phyloP scores from a whole-genome alignment of 2,797 vertebrate genomes.

The Naso thynnoides region DNA sequence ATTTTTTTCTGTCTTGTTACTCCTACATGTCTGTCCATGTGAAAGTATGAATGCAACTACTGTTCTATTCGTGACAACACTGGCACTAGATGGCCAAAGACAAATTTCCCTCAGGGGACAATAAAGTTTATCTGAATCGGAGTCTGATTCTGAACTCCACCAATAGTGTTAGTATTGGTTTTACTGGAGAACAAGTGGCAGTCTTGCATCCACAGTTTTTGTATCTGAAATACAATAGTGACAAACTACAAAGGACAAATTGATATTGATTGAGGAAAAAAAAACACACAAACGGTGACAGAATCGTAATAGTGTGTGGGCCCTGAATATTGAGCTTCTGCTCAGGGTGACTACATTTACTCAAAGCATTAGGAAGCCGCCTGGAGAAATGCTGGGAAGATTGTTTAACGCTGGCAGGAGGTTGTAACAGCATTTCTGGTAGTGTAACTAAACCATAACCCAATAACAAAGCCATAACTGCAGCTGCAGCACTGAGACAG shows the following conservation, averaged over 20 bases:
- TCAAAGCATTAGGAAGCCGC: constrained; percentile 67
- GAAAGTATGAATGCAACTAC: too few species aligned
- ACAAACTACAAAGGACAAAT: constrained; percentile 55
- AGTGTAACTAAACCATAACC: constrained; percentile 77
- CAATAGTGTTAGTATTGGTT: not conserved
- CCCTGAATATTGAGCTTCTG: constrained; percentile 70
- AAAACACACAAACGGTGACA: constrained; percentile 34
- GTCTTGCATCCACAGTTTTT: constrained; percentile 22
- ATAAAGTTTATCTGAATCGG: too few species aligned
- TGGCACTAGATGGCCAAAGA: too few species aligned
- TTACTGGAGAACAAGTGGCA: constrained; percentile 5
- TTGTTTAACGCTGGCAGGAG: constrained; percentile 70
- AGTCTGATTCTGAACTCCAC: too few species aligned
- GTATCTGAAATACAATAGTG: constrained; percentile 29
- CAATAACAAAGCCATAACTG: constrained; percentile 80
- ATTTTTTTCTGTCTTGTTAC: too few species aligned
- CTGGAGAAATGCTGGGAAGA: constrained; percentile 65
- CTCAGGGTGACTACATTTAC: constrained; percentile 70
- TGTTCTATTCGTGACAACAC: too few species aligned
- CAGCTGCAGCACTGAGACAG: constrained; percentile 61
- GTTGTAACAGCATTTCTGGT: constrained; percentile 72
- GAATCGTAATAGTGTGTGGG: constrained; percentile 50
- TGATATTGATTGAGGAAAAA: constrained; percentile 46
- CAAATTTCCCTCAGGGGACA: too few species aligned
- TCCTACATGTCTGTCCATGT: too few species aligned